Evolutionary conservation across 2,888 invertebrate species (phyloP).

Genomic region (Terebella lapidaria): DNA sequence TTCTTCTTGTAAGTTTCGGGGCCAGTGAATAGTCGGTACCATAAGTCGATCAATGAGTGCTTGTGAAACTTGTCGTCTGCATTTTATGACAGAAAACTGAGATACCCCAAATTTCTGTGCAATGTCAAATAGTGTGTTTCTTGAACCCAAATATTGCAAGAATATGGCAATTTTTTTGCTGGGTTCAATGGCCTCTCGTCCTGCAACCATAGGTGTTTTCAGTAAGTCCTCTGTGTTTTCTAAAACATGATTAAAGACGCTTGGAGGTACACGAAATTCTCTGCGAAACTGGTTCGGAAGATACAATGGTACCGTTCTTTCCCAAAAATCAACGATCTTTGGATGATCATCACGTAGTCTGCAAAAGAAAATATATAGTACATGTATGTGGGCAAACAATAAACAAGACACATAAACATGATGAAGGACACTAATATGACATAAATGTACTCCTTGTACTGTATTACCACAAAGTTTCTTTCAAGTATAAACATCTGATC

Average conservation of each 20-base stretch:
- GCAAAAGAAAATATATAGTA: neutral
- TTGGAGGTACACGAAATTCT: neutral
- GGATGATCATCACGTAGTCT: neutral
- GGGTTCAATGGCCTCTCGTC: neutral
- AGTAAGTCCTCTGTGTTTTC: neutral
- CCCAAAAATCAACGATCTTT: neutral
- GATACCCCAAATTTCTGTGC: neutral
- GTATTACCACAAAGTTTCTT: too few species aligned
- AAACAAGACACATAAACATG: too few species aligned
- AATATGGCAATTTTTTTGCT: neutral
- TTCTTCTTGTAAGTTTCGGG: too few species aligned
- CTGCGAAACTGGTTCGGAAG: neutral
- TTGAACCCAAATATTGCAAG: neutral
- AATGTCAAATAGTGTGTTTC: neutral
- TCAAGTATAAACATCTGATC: too few species aligned
- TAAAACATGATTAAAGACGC: neutral
- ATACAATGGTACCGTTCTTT: neutral
- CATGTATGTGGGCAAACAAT: too few species aligned
- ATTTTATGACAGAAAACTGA: neutral
- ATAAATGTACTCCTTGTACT: too few species aligned
- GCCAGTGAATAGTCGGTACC: too few species aligned
- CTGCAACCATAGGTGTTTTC: neutral
- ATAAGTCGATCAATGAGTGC: too few species aligned
- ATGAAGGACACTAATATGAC: too few species aligned
- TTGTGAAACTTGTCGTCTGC: neutral